These are phyloP conservation scores for Caenorhabditis latens DNA, from an alignment of 1,140 invertebrate species.

Conservation along the genomic window DNA sequence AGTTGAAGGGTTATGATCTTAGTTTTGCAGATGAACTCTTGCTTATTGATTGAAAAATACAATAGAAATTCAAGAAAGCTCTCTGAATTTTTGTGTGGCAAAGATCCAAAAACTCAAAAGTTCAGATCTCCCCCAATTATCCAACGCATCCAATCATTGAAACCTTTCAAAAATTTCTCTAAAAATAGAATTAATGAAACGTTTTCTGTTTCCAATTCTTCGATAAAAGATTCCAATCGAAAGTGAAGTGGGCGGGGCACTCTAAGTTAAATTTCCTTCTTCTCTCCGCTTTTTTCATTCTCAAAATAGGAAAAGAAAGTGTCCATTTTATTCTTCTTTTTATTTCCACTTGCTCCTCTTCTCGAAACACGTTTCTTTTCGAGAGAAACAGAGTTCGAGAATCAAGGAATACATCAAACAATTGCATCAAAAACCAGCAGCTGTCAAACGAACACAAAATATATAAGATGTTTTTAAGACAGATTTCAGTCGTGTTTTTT, in stretches of 20 bases:
- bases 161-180: background rate
- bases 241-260: background rate
- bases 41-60: too few relatives aligned
- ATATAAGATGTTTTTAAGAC: background rate
- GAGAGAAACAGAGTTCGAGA: background rate
- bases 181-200: constrained; percentile 15
- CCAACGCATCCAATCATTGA: too few relatives aligned
- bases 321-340: background rate
- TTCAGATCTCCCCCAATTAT: background rate
- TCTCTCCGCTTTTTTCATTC: background rate
- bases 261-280: constrained; percentile 37
- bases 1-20: too few relatives aligned
- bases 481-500: too few relatives aligned
- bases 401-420: background rate
- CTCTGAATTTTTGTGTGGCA: background rate
- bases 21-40: too few relatives aligned
- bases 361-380: background rate
- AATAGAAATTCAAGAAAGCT: too few relatives aligned
- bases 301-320: background rate
- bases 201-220: background rate
- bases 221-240: background rate
- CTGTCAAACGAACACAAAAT: background rate
- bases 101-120: background rate
- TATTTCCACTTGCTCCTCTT: background rate
- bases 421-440: constrained; percentile 17